Evolutionary conservation across 2,888 invertebrate genomes (phyloP).

Genomic region (Dolomedes plantarius): DNA sequence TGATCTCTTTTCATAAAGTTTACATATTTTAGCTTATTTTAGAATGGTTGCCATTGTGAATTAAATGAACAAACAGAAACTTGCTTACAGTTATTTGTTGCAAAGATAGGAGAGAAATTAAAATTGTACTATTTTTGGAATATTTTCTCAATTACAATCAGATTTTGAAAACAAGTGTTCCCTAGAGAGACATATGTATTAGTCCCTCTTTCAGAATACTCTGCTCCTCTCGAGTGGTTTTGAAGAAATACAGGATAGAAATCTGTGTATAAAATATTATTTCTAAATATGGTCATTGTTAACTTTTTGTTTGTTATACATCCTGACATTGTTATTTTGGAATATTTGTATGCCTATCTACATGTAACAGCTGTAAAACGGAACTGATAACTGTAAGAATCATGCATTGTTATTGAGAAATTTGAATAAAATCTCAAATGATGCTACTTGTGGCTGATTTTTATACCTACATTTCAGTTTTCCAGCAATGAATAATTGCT

Average conservation of each 20-base stretch:
- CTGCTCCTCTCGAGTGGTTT: background rate
- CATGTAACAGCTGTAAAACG: background rate
- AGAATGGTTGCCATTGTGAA: too few species aligned
- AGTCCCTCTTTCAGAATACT: background rate
- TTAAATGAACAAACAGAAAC: background rate
- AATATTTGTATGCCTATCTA: background rate
- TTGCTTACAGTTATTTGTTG: background rate
- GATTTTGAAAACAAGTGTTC: too few species aligned
- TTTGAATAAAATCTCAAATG: slow-evolving; percentile 54
- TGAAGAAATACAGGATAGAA: background rate
- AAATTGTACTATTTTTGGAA: too few species aligned
- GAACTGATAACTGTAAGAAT: slow-evolving; percentile 1
- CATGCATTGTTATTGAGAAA: slow-evolving; percentile 45
- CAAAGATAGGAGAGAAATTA: background rate
- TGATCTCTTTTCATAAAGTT: too few species aligned
- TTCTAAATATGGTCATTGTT: background rate
- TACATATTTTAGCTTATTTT: too few species aligned
- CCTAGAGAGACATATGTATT: background rate
- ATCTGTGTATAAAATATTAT: background rate
- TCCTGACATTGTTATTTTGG: background rate
- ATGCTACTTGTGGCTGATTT: background rate
- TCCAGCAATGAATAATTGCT: too few species aligned
- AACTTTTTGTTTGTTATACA: background rate
- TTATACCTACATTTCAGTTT: too few species aligned
- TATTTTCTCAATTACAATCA: too few species aligned